A percentile compares a stretch with the other conserved stretches of the same genome.
Conservation (phyloP, 2,888 invertebrate genomes). For the Serripes groenlandicus region DNA sequence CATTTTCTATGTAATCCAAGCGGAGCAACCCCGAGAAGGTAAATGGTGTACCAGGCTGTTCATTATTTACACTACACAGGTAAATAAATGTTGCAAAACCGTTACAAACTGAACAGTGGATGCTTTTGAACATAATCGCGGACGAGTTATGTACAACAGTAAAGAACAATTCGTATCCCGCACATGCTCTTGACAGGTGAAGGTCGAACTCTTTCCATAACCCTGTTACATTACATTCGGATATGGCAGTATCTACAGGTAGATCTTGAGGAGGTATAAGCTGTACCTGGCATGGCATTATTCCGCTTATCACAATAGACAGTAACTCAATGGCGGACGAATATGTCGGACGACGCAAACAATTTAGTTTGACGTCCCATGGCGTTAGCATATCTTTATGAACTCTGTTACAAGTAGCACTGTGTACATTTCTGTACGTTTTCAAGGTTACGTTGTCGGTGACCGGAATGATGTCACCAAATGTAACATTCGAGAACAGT, state of each 20-base stretch:
- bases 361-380: no score
- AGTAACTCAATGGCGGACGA: no score
- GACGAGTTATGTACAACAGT: not conserved
- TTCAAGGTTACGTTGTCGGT: not conserved
- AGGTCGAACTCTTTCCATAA: not conserved
- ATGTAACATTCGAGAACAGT: not conserved
- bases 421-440: slow-evolving; percentile 32
- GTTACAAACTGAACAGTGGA: slow-evolving; percentile 30
- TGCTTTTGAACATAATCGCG: not conserved
- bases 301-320: no score
- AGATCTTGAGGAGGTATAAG: no score
- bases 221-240: no score
- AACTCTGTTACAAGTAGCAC: no score
- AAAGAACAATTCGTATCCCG: not conserved
- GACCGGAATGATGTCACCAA: slow-evolving; percentile 23
- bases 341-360: no score
- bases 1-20: not conserved
- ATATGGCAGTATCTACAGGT: no score
- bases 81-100: not conserved
- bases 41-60: not conserved
- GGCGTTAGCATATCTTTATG: no score
- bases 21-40: slow-evolving; percentile 31
- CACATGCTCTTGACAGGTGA: slow-evolving; percentile 10
- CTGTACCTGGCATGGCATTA: no score
- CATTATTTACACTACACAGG: no score